These are phyloP conservation scores for Hippoglossus stenolepis DNA, from an alignment of 2,113 vertebrate genomes.

Conservation along the genomic window DNA sequence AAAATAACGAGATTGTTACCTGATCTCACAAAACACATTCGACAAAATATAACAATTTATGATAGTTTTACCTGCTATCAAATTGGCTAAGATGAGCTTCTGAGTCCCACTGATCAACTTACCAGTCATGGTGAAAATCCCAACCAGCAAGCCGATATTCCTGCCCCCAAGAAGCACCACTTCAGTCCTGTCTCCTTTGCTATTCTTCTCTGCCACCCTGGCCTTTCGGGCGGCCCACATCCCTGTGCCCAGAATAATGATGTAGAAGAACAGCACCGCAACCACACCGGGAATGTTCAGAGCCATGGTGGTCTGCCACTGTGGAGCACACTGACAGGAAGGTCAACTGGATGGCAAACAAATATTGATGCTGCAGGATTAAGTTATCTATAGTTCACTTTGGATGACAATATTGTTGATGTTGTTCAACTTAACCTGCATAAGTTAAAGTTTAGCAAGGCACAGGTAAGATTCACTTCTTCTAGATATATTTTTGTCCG, in stretches of 20 bases:
- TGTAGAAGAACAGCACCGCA: slow-evolving; percentile 79
- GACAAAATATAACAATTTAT: background rate
- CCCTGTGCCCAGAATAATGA: slow-evolving; percentile 76
- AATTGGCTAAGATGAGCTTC: background rate
- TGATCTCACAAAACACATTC: background rate
- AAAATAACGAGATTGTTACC: no score
- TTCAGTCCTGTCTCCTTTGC: slow-evolving; percentile 68
- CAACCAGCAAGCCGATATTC: slow-evolving; percentile 77
- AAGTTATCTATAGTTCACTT: no score
- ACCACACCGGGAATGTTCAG: slow-evolving; percentile 66
- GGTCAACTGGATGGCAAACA: background rate
- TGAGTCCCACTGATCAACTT: background rate
- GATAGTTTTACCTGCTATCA: background rate
- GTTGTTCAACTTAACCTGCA: no score
- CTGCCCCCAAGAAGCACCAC: slow-evolving; percentile 82
- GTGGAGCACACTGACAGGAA: background rate
- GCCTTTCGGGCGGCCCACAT: slow-evolving; percentile 83
- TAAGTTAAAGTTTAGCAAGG: no score
- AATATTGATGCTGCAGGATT: background rate
- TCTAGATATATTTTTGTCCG: no score
- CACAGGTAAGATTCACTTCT: no score
- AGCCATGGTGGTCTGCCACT: slow-evolving; percentile 29
- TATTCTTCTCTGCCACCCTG: slow-evolving; percentile 72
- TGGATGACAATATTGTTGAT: no score
- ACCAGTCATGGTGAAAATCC: slow-evolving; percentile 78